phyloP scores from a whole-genome alignment of 1,140 invertebrate species.

The Formica exsecta region DNA sequence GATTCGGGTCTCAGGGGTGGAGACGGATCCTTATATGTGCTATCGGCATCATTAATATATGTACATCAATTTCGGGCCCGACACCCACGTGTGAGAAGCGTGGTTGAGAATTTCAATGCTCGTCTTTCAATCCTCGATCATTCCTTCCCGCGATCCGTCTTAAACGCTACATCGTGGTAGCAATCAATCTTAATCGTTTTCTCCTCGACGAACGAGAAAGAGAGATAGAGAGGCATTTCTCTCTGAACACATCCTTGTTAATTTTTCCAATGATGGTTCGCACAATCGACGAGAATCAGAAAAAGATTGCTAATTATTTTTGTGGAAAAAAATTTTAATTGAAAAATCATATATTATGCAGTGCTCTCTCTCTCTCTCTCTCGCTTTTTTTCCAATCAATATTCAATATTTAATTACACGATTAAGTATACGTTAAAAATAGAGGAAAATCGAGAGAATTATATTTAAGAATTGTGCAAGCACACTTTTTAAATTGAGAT shows the following conservation, averaged over 20 bases:
- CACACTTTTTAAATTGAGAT: no score
- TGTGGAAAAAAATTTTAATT: background rate
- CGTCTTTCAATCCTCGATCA: slow-evolving; percentile 38
- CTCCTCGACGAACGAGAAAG: background rate
- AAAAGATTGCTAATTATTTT: slow-evolving; percentile 1
- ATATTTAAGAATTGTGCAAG: background rate
- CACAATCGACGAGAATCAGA: background rate
- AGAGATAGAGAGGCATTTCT: background rate
- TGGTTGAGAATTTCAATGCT: slow-evolving; percentile 73
- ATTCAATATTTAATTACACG: background rate
- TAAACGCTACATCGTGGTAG: slow-evolving; percentile 21
- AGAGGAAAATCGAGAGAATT: background rate
- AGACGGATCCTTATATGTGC: slow-evolving; percentile 48
- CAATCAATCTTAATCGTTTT: slow-evolving; percentile 52
- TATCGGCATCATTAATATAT: slow-evolving; percentile 73
- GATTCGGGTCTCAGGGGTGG: slow-evolving; percentile 43
- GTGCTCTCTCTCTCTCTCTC: no score
- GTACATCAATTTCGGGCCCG: slow-evolving; percentile 72
- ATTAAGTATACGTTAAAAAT: background rate
- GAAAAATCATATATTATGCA: background rate
- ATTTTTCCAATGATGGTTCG: background rate
- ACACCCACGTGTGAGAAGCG: slow-evolving; percentile 65
- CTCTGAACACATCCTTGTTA: background rate
- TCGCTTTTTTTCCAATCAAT: background rate
- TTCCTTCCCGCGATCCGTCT: slow-evolving; percentile 47